phyloP scores from a whole-genome alignment of 2,113 vertebrate genomes.

The Aldabrachelys gigantea region DNA sequence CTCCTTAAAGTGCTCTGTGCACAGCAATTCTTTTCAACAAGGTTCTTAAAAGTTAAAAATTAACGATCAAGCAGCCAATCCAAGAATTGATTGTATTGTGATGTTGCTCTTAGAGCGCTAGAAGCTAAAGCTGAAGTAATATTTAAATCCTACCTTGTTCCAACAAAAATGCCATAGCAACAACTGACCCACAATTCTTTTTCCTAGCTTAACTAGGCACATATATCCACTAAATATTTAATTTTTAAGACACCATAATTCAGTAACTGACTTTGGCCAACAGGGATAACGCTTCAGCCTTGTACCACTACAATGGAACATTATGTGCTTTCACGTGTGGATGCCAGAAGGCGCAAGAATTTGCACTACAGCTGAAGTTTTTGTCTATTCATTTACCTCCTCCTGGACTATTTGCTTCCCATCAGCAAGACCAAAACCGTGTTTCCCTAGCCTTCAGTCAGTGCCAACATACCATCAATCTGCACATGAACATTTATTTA shows the following conservation, averaged over 20 bases:
- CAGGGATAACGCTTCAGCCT: background rate
- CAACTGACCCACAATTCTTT: background rate
- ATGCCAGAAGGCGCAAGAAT: fast-evolving
- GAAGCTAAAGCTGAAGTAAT: background rate
- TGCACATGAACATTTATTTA: background rate
- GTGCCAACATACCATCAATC: fast-evolving
- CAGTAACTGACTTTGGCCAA: background rate
- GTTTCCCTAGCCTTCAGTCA: fast-evolving
- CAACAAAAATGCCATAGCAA: background rate
- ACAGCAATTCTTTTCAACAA: background rate
- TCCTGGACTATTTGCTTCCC: background rate
- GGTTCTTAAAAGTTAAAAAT: fast-evolving
- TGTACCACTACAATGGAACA: fast-evolving
- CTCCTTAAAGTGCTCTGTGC: background rate
- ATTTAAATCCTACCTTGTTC: background rate
- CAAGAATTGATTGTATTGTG: fast-evolving
- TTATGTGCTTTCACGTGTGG: fast-evolving
- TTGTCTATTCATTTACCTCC: background rate
- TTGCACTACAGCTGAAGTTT: fast-evolving
- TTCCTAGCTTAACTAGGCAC: background rate
- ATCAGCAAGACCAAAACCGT: fast-evolving
- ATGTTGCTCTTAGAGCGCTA: background rate
- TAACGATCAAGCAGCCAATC: background rate
- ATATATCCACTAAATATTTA: background rate
- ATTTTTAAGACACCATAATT: background rate